Percentiles rank a stretch among this genome's conserved stretches.
phyloP scores from a whole-genome alignment of 30 jellyfish, hydroid and myxozoan genomes.

The Hydractinia echinata region DNA sequence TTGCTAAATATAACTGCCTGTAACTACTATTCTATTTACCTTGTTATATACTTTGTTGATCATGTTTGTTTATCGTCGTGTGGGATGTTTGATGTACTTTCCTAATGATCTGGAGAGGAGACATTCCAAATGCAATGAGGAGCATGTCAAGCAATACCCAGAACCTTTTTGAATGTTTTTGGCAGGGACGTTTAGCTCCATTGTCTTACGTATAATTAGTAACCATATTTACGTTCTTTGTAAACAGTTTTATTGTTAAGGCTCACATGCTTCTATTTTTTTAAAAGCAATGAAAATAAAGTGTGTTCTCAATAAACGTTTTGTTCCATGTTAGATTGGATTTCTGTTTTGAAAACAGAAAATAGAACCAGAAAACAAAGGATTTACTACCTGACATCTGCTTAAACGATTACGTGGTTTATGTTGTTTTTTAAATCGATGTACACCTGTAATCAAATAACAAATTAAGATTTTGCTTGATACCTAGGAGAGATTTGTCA shows the following conservation, averaged over 20 bases:
- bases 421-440: conserved; percentile 20
- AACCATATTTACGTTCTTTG: neutral
- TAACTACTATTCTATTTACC: neutral
- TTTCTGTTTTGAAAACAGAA: conserved; percentile 24
- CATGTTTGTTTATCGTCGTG: neutral
- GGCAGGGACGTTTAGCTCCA: conserved; percentile 36
- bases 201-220: conserved; percentile 22
- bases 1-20: too few species aligned
- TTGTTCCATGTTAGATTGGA: conserved; percentile 1
- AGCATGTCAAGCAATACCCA: neutral
- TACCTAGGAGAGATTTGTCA: conserved; percentile 20
- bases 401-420: conserved; percentile 27
- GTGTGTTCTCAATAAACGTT: neutral
- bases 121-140: conserved; percentile 10
- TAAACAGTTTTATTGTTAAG: too few species aligned
- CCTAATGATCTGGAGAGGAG: conserved; percentile 23
- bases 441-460: conserved; percentile 29
- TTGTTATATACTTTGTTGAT: neutral
- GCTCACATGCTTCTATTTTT: neutral
- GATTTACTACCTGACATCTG: conserved; percentile 23
- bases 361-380: conserved; percentile 5
- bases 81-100: conserved; percentile 31
- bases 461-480: conserved; percentile 22
- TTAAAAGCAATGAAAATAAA: neutral
- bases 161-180: conserved; percentile 27